Base-by-base conservation (phyloP, 2,888 invertebrate species). In the Drosophila antonietae region DNA sequence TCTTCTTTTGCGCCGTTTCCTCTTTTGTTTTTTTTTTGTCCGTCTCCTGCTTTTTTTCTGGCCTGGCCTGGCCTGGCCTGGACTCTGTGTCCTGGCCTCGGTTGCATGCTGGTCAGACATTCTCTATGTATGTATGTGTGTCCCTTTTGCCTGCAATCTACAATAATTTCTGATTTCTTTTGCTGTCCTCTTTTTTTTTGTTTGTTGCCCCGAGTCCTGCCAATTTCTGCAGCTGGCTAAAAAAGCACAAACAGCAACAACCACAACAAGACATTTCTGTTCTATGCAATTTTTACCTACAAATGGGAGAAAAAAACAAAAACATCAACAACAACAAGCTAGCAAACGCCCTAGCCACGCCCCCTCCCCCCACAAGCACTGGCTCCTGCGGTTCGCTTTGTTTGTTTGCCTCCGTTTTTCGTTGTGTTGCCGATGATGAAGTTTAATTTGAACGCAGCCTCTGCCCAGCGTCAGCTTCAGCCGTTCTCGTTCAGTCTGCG, bases 101-200 rank as follows among this genome's bases (percentile, higher is more conserved):
- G 62, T 75, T 85, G 89, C 85, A 89, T 87, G 84, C 84, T 84
- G 88, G 88, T 88, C 81, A 75, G 89, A 71, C 70, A 73, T 41
- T 6, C 15, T 23, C 46, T 46, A 7, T 43, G 3, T 14, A n/a
- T 70, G 15, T 49, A 9, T 49, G 58, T 68, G 52, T 52, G 55
- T 28, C 37, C 31, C 66, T 10, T 18, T 60, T 58, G 59, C 75
- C 80, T 77, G 89, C 90, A 87, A 87, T 87, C 88, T 87, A 87
- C 90, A 87, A 89, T 87, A 89, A 88, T 87, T 87, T 81, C 81
- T 85, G 88, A 88, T 89, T 88, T 88, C 88, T 82, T 51, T 88
- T 79, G 55, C 67, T 78, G 84, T 74, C 69, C 83, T 66, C 80
- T 89, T 43, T 23, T 23, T n/a, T n/a, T n/a, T n/a, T n/a, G n/a